A percentile compares a stretch with the other conserved stretches of the same genome.
Evolutionary conservation across 2,797 vertebrate species (phyloP).

Genomic region (Eptatretus atami): DNA sequence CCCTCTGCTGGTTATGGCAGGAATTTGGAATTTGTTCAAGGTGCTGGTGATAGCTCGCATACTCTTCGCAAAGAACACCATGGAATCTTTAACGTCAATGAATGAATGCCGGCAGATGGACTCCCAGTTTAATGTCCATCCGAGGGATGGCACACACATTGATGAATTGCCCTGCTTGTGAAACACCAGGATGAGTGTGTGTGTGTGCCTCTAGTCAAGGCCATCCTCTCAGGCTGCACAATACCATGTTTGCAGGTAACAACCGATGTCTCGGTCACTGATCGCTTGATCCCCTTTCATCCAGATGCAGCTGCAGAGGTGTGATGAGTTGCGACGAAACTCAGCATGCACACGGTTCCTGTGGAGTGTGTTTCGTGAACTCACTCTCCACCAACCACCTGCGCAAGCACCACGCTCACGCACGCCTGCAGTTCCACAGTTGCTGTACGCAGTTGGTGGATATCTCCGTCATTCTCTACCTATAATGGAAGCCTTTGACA

Average conservation of each 20-base stretch:
- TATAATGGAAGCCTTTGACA: slow-evolving; percentile 49
- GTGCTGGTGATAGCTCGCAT: too few species aligned
- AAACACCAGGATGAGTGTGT: not conserved
- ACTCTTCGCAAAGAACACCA: too few species aligned
- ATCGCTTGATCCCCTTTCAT: not conserved
- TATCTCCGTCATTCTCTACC: slow-evolving; percentile 38
- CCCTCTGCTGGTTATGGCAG: too few species aligned
- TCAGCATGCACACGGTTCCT: slow-evolving; percentile 62
- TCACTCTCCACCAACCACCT: slow-evolving; percentile 58
- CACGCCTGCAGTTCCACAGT: slow-evolving; percentile 43
- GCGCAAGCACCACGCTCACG: slow-evolving; percentile 21
- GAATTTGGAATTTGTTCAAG: too few species aligned
- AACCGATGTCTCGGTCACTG: too few species aligned
- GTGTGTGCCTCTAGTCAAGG: not conserved
- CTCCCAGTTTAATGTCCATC: too few species aligned
- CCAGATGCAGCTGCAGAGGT: slow-evolving; percentile 41
- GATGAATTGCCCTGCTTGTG: not conserved
- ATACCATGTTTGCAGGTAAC: too few species aligned
- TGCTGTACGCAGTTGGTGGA: slow-evolving; percentile 37
- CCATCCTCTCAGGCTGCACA: too few species aligned
- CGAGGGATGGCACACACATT: not conserved
- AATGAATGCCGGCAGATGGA: too few species aligned
- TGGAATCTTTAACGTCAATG: too few species aligned
- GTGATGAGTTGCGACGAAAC: slow-evolving; percentile 32
- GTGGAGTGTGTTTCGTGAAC: slow-evolving; percentile 51